Conservation (phyloP, 2,113 vertebrate genomes). For the Rhynchomys soricoides region DNA sequence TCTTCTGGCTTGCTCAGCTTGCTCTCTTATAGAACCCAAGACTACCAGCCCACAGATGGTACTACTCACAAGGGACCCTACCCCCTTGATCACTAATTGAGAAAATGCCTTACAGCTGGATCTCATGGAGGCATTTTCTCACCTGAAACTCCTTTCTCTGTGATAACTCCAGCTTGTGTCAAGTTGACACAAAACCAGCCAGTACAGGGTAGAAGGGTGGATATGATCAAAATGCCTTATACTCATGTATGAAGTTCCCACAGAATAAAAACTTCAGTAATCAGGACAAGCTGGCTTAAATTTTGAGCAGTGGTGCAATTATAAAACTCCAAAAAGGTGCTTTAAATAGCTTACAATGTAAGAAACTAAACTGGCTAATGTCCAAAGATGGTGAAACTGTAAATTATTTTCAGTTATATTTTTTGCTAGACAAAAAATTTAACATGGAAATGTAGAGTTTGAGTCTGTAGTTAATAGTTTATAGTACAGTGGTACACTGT, state of each 20-base stretch:
- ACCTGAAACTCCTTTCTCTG: too few species aligned
- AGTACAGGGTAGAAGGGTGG: too few species aligned
- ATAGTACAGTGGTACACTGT: background rate
- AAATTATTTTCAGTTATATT: conserved; percentile 31
- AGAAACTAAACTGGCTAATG: conserved; percentile 44
- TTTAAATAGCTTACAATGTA: conserved; percentile 54
- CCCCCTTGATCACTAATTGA: too few species aligned
- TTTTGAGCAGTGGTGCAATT: conserved; percentile 40
- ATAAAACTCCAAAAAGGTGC: background rate
- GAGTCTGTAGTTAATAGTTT: conserved; percentile 43
- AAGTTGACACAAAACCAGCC: too few species aligned
- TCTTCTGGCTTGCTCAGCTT: too few species aligned
- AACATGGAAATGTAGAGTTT: conserved; percentile 4
- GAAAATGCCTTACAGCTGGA: too few species aligned
- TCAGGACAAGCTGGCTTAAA: conserved; percentile 28
- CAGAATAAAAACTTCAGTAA: background rate
- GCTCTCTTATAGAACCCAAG: too few species aligned
- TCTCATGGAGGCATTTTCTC: too few species aligned
- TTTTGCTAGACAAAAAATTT: conserved; percentile 53
- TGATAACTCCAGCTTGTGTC: too few species aligned
- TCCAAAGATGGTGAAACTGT: conserved; percentile 22
- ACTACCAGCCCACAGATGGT: too few species aligned
- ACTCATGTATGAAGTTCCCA: background rate
- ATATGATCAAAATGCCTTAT: background rate
- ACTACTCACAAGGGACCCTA: too few species aligned